phyloP scores from a whole-genome alignment of 2,113 vertebrate genomes.

The Syngnathoides biaculeatus region DNA sequence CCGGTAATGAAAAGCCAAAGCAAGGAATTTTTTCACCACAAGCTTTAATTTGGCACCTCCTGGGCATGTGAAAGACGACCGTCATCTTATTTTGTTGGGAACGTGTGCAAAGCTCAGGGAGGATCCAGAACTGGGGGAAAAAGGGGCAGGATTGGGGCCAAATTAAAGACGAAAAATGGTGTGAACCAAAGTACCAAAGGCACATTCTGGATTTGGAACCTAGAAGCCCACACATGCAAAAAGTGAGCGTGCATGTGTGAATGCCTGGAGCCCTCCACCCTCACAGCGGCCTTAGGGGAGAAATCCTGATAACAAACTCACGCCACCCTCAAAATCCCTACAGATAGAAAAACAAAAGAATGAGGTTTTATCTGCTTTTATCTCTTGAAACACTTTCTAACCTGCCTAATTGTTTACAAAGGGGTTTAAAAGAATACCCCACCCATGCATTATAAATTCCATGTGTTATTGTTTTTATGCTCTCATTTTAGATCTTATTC shows the following conservation, averaged over 20 bases:
- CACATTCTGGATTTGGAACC: slow-evolving; percentile 35
- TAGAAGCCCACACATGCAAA: slow-evolving; percentile 19
- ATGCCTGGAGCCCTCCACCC: slow-evolving; percentile 62
- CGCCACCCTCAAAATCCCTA: slow-evolving; percentile 47
- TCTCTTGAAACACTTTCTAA: slow-evolving; percentile 75
- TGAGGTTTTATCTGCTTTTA: slow-evolving; percentile 66
- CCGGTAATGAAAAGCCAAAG: slow-evolving; percentile 58
- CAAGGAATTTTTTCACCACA: slow-evolving; percentile 45
- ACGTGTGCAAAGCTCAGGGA: slow-evolving; percentile 33
- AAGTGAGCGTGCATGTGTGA: slow-evolving; percentile 23
- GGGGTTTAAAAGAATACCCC: slow-evolving; percentile 66
- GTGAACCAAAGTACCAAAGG: slow-evolving; percentile 37
- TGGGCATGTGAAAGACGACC: slow-evolving; percentile 45
- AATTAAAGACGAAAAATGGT: slow-evolving; percentile 46
- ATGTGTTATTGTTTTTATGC: slow-evolving; percentile 17
- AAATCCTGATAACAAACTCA: slow-evolving; percentile 61
- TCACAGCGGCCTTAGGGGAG: slow-evolving; percentile 47
- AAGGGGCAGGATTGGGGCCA: slow-evolving; percentile 5
- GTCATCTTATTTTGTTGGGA: slow-evolving; percentile 48
- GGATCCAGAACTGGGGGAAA: slow-evolving; percentile 19
- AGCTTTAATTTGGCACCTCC: slow-evolving; percentile 62
- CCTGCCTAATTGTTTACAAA: slow-evolving; percentile 74
- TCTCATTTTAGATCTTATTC: slow-evolving; percentile 23
- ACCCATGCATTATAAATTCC: slow-evolving; percentile 54
- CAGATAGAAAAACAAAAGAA: slow-evolving; percentile 63